These are phyloP conservation scores for Candidula unifasciata DNA, from an alignment of 2,888 invertebrate species.

Conservation along the genomic window DNA sequence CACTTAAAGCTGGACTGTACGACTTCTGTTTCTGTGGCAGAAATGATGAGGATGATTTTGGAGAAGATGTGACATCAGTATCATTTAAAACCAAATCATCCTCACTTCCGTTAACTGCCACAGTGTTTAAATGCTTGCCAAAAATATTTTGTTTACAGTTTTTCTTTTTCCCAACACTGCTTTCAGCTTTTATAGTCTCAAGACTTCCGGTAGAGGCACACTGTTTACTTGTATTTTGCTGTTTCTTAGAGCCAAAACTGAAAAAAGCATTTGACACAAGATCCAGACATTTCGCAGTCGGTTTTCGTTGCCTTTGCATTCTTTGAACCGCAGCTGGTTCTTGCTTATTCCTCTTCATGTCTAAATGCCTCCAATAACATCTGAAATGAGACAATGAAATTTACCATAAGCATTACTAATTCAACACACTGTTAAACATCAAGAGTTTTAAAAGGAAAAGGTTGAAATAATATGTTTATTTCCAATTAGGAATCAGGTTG, in stretches of 20 bases:
- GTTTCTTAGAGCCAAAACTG: background rate
- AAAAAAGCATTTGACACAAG: background rate
- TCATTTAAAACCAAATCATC: background rate
- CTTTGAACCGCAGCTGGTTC: background rate
- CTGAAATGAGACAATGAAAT: background rate
- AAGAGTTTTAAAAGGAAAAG: too few species aligned
- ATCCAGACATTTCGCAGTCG: constrained; percentile 26
- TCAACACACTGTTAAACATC: background rate
- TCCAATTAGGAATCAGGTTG: too few species aligned
- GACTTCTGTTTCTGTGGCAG: background rate
- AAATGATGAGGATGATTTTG: background rate
- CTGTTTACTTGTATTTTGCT: background rate
- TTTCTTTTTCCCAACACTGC: background rate
- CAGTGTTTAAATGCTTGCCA: background rate
- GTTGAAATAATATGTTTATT: background rate
- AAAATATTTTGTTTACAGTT: background rate
- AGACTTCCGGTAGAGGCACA: background rate
- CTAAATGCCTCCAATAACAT: background rate
- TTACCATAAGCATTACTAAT: background rate
- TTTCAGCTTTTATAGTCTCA: background rate
- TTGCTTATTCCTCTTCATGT: constrained; percentile 18
- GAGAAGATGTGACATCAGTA: background rate
- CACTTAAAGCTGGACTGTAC: background rate
- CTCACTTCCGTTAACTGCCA: background rate
- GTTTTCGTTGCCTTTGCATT: constrained; percentile 20